Conservation (phyloP, 2,888 invertebrate species). For the Auanema sp. region DNA sequence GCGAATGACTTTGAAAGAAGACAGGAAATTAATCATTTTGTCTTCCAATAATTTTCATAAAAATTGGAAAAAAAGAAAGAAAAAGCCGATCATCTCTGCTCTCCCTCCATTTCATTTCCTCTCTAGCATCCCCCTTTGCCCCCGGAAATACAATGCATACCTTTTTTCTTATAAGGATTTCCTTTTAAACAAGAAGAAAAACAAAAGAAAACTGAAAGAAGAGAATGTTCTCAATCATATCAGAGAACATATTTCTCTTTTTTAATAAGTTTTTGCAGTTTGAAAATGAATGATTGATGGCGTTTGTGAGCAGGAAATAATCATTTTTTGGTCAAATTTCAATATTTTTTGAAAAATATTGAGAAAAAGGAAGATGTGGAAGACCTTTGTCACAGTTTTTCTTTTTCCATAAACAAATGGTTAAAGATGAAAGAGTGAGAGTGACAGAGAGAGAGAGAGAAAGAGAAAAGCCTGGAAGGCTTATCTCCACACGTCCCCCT, state of each 20-base stretch:
- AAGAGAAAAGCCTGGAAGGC: not conserved
- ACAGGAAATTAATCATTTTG: no score
- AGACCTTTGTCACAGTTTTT: not conserved
- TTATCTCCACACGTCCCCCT: not conserved
- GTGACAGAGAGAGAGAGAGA: not conserved
- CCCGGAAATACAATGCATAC: no score
- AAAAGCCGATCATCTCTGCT: no score
- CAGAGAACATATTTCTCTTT: not conserved
- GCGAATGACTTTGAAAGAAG: no score
- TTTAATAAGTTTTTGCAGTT: constrained; percentile 8
- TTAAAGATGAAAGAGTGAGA: not conserved
- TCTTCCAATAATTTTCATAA: no score
- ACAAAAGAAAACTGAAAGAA: not conserved
- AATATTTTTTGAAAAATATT: constrained; percentile 6
- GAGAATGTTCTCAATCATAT: not conserved
- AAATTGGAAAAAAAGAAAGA: no score
- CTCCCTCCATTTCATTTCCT: no score
- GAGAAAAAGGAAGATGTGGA: not conserved
- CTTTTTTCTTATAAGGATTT: no score
- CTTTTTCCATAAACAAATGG: not conserved
- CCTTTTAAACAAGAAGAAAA: no score
- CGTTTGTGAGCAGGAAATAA: not conserved
- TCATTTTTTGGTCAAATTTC: constrained; percentile 4
- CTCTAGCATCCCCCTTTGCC: no score
- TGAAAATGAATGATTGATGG: constrained; percentile 3